A percentile compares a stretch with the other conserved stretches of the same genome.
Evolutionary conservation across 2,888 invertebrate species (phyloP).

Genomic region (Salpingus planirostris): DNA sequence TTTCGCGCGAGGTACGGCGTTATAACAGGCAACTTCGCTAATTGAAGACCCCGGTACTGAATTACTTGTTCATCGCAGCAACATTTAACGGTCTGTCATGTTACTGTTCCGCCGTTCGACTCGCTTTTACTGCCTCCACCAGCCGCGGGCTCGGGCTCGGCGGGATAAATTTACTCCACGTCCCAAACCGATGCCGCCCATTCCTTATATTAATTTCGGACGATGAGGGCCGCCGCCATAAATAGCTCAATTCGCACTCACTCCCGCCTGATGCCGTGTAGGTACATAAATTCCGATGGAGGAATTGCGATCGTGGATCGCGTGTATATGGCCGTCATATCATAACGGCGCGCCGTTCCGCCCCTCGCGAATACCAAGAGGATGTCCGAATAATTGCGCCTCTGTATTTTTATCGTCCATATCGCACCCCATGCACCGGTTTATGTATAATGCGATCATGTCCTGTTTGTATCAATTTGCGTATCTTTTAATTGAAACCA

Average conservation of each 20-base stretch:
- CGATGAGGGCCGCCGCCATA: too few species aligned
- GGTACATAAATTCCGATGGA: too few species aligned
- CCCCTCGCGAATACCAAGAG: constrained; percentile 2
- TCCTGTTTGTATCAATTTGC: constrained; percentile 30
- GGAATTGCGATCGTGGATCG: too few species aligned
- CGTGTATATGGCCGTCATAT: too few species aligned
- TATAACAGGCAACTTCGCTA: constrained; percentile 40
- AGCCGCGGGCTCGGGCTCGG: constrained; percentile 17
- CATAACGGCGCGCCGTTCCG: constrained; percentile 1
- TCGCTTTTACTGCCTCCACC: constrained; percentile 27
- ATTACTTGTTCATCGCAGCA: constrained; percentile 40
- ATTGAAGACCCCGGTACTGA: constrained; percentile 40
- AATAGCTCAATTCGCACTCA: too few species aligned
- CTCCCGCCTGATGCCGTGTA: too few species aligned
- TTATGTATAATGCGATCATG: constrained; percentile 28
- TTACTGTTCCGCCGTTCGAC: constrained; percentile 27
- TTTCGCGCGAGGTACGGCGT: constrained; percentile 23
- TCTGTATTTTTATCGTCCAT: constrained; percentile 24
- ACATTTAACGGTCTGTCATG: constrained; percentile 38
- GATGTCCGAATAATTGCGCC: constrained; percentile 11
- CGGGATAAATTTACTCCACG: constrained; percentile 16
- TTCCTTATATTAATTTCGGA: constrained; percentile 13
- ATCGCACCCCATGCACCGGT: constrained; percentile 30
- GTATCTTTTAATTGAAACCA: constrained; percentile 36
- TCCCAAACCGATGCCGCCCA: constrained; percentile 13